A percentile compares a stretch with the other conserved stretches of the same genome.
These are phyloP conservation scores for Diachasmimorpha longicaudata DNA, from an alignment of 1,140 invertebrate genomes.

Conservation along the genomic window DNA sequence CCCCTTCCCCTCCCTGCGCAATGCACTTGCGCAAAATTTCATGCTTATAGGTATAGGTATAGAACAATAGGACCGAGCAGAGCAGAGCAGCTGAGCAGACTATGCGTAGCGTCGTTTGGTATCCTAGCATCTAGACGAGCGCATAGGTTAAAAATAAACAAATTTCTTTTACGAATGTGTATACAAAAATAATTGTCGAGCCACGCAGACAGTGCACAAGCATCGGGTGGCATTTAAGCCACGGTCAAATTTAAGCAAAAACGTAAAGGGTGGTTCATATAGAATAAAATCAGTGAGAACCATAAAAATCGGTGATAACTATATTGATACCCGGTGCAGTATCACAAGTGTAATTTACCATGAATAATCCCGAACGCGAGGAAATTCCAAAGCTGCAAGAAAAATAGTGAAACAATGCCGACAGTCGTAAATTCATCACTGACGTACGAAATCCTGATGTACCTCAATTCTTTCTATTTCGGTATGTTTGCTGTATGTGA, in stretches of 20 bases:
- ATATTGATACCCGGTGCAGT: no score
- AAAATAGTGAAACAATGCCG: slow-evolving; percentile 43
- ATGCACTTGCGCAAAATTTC: no score
- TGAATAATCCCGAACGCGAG: background rate
- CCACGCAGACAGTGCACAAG: background rate
- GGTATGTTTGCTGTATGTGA: slow-evolving; percentile 83
- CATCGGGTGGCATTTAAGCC: background rate
- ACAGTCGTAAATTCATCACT: slow-evolving; percentile 75
- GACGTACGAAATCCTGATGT: slow-evolving; percentile 80
- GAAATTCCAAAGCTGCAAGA: background rate
- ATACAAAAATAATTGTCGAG: slow-evolving; percentile 33
- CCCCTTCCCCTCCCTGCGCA: no score
- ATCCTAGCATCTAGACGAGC: background rate
- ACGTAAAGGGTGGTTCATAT: background rate
- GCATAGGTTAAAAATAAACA: slow-evolving; percentile 35
- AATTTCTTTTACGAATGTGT: background rate
- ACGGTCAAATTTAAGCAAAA: background rate
- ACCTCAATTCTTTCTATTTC: slow-evolving; percentile 84
- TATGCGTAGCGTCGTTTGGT: background rate
- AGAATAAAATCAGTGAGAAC: background rate
- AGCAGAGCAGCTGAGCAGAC: no score
- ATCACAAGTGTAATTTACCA: background rate
- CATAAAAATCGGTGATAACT: no score
- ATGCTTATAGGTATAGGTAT: no score
- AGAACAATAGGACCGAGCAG: no score